A percentile compares a stretch with the other conserved stretches of the same genome.
Evolutionary conservation across 1,140 invertebrate genomes (phyloP).

Genomic region (Marisa cornuarietis): DNA sequence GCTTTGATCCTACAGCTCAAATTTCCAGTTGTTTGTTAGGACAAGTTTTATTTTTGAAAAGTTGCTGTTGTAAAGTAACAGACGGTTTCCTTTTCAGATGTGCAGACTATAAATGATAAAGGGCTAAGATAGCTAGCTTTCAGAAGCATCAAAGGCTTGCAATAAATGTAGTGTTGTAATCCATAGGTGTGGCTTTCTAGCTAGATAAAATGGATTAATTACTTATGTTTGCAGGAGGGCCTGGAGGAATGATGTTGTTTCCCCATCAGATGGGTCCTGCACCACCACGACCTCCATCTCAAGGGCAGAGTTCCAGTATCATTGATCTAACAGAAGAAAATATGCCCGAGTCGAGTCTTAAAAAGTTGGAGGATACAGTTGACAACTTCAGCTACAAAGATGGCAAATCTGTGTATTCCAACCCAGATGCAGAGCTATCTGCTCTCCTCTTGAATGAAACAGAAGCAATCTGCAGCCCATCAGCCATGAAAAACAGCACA

Average conservation of each 20-base stretch:
- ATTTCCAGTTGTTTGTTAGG: too few species aligned
- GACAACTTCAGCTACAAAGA: conserved; percentile 57
- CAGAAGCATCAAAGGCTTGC: too few species aligned
- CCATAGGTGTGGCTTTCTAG: too few species aligned
- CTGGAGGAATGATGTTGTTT: conserved; percentile 17
- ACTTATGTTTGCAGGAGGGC: conserved; percentile 16
- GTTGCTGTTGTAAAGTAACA: too few species aligned
- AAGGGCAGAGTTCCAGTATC: conserved; percentile 30
- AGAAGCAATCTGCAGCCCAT: conserved; percentile 22
- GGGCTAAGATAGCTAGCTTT: too few species aligned
- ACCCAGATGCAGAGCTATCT: conserved; percentile 28
- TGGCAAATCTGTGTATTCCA: conserved; percentile 25
- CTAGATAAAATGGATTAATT: too few species aligned
- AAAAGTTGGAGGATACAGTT: conserved; percentile 55
- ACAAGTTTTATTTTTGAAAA: too few species aligned
- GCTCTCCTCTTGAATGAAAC: conserved; percentile 26
- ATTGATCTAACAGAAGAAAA: conserved; percentile 53
- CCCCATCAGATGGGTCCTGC: conserved; percentile 18
- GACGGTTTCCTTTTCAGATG: too few species aligned
- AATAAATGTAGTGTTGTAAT: too few species aligned
- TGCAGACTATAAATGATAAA: too few species aligned
- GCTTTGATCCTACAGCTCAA: too few species aligned
- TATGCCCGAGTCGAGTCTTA: conserved; percentile 52
- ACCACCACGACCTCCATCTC: conserved; percentile 20
- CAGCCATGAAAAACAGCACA: conserved; percentile 33